Conservation (phyloP, 2,113 vertebrate genomes). For the Gobiocypris rarus region DNA sequence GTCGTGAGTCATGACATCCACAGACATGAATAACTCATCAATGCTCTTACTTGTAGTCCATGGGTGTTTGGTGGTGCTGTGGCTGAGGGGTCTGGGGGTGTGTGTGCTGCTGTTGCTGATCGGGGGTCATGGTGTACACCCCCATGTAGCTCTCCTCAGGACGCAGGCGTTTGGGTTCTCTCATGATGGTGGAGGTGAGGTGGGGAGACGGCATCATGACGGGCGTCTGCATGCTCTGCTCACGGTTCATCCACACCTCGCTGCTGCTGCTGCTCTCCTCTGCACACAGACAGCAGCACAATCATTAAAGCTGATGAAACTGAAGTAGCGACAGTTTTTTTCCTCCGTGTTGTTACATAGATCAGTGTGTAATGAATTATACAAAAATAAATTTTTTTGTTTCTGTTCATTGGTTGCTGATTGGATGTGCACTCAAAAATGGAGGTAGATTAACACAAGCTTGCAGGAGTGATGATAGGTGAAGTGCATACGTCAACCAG, state of each 20-base stretch:
- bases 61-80: slow-evolving; percentile 82
- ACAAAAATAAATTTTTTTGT: not conserved
- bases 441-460: too few species aligned
- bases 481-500: too few species aligned
- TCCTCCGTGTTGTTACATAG: not conserved
- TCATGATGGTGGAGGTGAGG: slow-evolving; percentile 96
- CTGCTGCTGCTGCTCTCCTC: slow-evolving; percentile 97
- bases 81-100: slow-evolving; percentile 74
- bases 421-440: not conserved
- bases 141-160: slow-evolving; percentile 94
- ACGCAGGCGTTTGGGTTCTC: slow-evolving; percentile 92
- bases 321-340: not conserved
- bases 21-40: slow-evolving; percentile 58
- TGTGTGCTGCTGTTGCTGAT: slow-evolving; percentile 79
- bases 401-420: not conserved
- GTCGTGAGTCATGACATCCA: not conserved
- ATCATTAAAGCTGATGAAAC: not conserved
- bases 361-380: not conserved
- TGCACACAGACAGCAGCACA: slow-evolving; percentile 48
- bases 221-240: slow-evolving; percentile 92
- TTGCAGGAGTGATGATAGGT: not conserved
- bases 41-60: slow-evolving; percentile 94
- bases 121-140: slow-evolving; percentile 90
- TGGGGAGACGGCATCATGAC: slow-evolving; percentile 97
- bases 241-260: slow-evolving; percentile 88